Conservation (phyloP, 2,888 invertebrate genomes). For the Tuta absoluta region DNA sequence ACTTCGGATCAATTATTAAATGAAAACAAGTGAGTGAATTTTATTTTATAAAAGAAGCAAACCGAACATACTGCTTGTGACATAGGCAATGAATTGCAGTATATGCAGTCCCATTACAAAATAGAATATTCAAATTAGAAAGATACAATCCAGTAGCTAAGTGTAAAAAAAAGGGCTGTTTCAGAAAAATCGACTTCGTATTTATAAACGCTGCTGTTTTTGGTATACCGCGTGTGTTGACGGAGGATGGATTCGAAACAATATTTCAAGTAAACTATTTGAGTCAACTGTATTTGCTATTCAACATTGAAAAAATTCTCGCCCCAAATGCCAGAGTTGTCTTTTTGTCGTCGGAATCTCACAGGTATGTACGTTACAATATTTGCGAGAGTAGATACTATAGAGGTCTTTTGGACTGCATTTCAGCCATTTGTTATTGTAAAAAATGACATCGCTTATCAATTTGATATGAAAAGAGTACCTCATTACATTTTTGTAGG, state of each 20-base stretch:
- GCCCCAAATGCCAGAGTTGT: slow-evolving; percentile 87
- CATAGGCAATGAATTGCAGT: too few relatives aligned
- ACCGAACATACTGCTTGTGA: too few relatives aligned
- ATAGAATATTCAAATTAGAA: too few relatives aligned
- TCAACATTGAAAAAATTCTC: slow-evolving; percentile 86
- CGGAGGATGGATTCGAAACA: slow-evolving; percentile 88
- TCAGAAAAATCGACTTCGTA: slow-evolving; percentile 85
- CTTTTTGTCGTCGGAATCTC: slow-evolving; percentile 93
- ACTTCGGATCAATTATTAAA: slow-evolving; percentile 55
- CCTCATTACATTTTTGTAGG: slow-evolving; percentile 50
- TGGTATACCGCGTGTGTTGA: slow-evolving; percentile 86
- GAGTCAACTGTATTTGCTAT: slow-evolving; percentile 88
- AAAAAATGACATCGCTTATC: too few relatives aligned
- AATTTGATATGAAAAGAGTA: too few relatives aligned
- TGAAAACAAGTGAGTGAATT: slow-evolving; percentile 48
- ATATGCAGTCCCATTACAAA: too few relatives aligned
- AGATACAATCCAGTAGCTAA: too few relatives aligned
- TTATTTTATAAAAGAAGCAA: background rate
- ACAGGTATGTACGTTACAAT: slow-evolving; percentile 80
- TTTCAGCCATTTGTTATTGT: too few relatives aligned
- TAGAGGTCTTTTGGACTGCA: too few relatives aligned
- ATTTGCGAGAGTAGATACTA: too few relatives aligned
- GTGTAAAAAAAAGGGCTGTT: slow-evolving; percentile 37
- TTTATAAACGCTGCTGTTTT: slow-evolving; percentile 92
- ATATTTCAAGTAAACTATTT: slow-evolving; percentile 94